phyloP scores from a whole-genome alignment of 2,888 invertebrate species.

The Acleris emargana region DNA sequence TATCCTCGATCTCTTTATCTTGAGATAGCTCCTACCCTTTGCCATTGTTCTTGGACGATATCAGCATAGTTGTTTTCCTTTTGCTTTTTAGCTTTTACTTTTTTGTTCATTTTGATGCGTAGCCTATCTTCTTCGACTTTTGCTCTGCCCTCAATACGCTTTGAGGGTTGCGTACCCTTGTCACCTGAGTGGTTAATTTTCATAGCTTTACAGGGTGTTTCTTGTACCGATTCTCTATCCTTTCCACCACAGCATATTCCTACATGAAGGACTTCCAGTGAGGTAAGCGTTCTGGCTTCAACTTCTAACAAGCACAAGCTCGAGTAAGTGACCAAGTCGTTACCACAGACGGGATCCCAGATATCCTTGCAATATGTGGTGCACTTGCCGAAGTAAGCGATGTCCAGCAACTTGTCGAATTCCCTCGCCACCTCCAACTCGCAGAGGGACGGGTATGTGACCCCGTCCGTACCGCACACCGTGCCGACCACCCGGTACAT shows the following conservation, averaged over 20 bases:
- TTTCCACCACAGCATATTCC: not conserved
- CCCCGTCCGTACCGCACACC: slow-evolving; percentile 45
- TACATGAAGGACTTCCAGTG: not conserved
- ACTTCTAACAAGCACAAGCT: slow-evolving; percentile 2
- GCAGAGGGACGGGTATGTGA: slow-evolving; percentile 43
- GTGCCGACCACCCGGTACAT: slow-evolving; percentile 14
- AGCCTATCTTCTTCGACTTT: no score
- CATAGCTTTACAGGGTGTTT: no score
- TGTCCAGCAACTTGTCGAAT: slow-evolving; percentile 38
- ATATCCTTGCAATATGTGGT: slow-evolving; percentile 38
- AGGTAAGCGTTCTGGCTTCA: not conserved
- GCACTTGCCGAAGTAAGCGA: slow-evolving; percentile 35
- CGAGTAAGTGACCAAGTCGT: not conserved
- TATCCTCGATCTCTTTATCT: no score
- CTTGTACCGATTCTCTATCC: no score
- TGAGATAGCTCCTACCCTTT: no score
- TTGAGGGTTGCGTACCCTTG: no score
- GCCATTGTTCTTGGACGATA: no score
- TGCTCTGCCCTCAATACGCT: no score
- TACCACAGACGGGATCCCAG: slow-evolving; percentile 11
- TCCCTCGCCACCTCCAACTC: slow-evolving; percentile 43
- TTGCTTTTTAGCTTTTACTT: no score
- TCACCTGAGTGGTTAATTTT: no score
- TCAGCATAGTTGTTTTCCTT: no score
- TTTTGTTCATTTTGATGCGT: no score